Evolutionary conservation across 2,113 vertebrate genomes (phyloP).

Genomic region (Albula goreensis): DNA sequence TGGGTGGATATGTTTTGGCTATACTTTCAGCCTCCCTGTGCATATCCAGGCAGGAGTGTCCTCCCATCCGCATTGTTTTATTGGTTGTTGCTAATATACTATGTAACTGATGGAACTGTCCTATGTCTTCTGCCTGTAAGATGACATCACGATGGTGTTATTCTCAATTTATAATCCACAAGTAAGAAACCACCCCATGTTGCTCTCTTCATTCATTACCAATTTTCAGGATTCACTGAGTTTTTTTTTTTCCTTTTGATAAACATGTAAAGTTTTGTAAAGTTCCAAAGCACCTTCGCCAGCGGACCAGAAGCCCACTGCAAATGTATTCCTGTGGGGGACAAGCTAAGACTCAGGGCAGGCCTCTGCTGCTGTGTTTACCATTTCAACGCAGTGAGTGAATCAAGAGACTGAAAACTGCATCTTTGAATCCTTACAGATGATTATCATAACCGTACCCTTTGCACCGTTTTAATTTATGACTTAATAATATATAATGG

Average conservation of each 20-base stretch:
- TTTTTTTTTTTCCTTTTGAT: neutral
- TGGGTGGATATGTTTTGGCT: too few relatives aligned
- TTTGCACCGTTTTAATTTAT: neutral
- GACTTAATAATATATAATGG: neutral
- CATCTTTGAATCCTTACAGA: neutral
- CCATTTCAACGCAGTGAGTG: neutral
- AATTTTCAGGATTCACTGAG: neutral
- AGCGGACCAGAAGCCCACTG: neutral
- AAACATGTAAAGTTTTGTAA: neutral
- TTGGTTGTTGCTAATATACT: too few relatives aligned
- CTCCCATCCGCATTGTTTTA: too few relatives aligned
- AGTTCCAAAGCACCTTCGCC: neutral
- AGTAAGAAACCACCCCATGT: slow-evolving; percentile 13
- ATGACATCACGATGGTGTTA: too few relatives aligned
- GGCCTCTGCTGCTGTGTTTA: neutral
- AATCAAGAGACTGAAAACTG: neutral
- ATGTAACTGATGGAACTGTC: too few relatives aligned
- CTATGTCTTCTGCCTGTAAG: too few relatives aligned
- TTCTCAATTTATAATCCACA: too few relatives aligned
- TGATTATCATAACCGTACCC: neutral
- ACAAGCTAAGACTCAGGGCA: too few relatives aligned
- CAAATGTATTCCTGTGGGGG: neutral
- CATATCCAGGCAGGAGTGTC: too few relatives aligned
- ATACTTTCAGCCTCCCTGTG: too few relatives aligned
- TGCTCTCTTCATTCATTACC: neutral